Base-by-base conservation (phyloP, 35 echinoderm and acorn worm genomes). In the Patiria miniata region DNA sequence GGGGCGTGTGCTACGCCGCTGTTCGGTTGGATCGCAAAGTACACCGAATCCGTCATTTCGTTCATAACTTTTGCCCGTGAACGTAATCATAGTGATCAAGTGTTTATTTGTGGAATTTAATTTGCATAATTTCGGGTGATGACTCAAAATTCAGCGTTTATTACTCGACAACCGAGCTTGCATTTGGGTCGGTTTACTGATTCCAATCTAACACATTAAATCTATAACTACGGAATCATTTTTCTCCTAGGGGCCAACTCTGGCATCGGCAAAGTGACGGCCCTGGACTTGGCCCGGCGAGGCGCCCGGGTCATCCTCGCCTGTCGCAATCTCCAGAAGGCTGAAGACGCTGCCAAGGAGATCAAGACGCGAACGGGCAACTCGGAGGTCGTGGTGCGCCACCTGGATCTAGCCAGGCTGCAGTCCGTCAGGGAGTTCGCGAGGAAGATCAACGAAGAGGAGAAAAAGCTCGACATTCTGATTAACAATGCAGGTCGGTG, bases 401-500 rank as follows among this genome's bases (percentile, higher is more conserved):
- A 86, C 8, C 50, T 94, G 2, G 92, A 94, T 54, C 42, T 90
- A 15, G 82, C 92, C 16, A 52, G 56, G 23, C 36, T 86, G 17
- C 47, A 85, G n/a, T 94, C 92, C 1, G 81, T 94, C 37, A 23
- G 82, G 52, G 40, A 37, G 17, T 94, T 89, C 60, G 92, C 92
- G 15, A 37, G 89, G 18, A 4, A 55, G 29, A 56, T 97, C 12
- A 80, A 86, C 22, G 68, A 81, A 51, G 81, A 60, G 33, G 83
- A 81, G 34, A 17, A 55, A 0, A 77, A 81, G 21, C 77, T 94
- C 1, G 87, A 93, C 22, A 87, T 93, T 77, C 86, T 93, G 2
- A 88, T 93, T 22, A 93, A 93, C 58, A 93, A 93, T 88, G 91
- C 91, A 88, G 91, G 91, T 93, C 47, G n/a, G n/a, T n/a, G n/a